Percentiles rank a stretch among this genome's conserved stretches.
These are phyloP conservation scores for Dasypus novemcinctus DNA, from an alignment of 2,113 vertebrate genomes.

Conservation along the genomic window DNA sequence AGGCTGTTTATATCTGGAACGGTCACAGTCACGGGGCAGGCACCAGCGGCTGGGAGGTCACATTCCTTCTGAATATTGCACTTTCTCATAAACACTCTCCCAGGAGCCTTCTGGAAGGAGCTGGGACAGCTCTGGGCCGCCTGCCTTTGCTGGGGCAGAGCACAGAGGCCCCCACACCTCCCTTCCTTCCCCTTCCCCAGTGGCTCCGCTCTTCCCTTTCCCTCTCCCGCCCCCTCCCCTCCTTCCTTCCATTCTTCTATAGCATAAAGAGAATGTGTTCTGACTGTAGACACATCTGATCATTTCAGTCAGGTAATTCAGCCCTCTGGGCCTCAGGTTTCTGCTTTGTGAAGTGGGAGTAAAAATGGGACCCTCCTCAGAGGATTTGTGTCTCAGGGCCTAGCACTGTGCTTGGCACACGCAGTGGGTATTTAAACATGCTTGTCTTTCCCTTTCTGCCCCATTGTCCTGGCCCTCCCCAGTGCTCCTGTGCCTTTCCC, in stretches of 20 bases:
- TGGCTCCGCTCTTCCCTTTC: not conserved
- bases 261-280: not conserved
- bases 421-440: not conserved
- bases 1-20: conserved; percentile 56
- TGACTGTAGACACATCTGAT: not conserved
- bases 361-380: too few species aligned
- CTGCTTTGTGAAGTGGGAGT: not conserved
- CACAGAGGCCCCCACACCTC: not conserved
- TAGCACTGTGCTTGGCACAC: too few species aligned
- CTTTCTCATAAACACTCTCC: conserved; percentile 36
- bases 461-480: not conserved
- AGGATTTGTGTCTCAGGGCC: not conserved
- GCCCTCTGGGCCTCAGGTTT: not conserved
- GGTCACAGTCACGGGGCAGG: conserved; percentile 63
- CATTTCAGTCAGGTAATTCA: not conserved
- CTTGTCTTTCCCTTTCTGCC: not conserved
- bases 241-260: not conserved
- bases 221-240: not conserved
- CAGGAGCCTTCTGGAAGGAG: not conserved
- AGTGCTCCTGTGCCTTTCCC: not conserved
- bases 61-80: not conserved
- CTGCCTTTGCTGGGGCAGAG: not conserved
- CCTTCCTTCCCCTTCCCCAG: too few species aligned
- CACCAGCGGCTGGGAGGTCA: conserved; percentile 52
- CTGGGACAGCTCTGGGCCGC: not conserved